These are phyloP conservation scores for Abscondita cerata DNA, from an alignment of 2,888 invertebrate species.

Conservation along the genomic window DNA sequence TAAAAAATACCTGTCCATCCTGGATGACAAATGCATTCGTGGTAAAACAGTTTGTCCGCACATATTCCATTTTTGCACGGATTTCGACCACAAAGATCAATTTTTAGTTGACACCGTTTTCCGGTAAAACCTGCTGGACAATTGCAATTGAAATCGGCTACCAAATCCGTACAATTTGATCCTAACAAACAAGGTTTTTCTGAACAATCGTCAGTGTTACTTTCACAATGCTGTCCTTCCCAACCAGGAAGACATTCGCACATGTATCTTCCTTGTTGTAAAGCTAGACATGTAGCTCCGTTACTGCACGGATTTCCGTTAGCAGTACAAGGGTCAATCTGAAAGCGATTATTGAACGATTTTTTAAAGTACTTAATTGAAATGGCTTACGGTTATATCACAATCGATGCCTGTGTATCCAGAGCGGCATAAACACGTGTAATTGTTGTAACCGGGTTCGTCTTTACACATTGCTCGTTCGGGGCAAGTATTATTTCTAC, in stretches of 20 bases:
- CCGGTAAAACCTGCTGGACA: conserved; percentile 96
- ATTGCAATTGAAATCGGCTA: conserved; percentile 91
- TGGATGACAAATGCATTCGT: conserved; percentile 89
- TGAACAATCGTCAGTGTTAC: conserved; percentile 92
- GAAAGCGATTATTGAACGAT: conserved; percentile 46
- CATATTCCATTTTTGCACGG: conserved; percentile 96
- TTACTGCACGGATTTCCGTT: conserved; percentile 92
- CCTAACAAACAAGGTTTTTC: conserved; percentile 90
- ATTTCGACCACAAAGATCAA: conserved; percentile 86
- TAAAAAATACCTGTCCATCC: conserved; percentile 79
- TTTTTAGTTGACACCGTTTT: conserved; percentile 94
- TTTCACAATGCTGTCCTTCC: conserved; percentile 95
- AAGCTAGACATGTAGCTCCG: conserved; percentile 86
- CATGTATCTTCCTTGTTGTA: conserved; percentile 90
- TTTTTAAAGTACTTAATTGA: background rate
- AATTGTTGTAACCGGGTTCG: conserved; percentile 86
- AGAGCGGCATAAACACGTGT: conserved; percentile 90
- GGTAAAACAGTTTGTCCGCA: conserved; percentile 84
- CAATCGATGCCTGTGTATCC: conserved; percentile 95
- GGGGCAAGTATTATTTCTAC: conserved; percentile 88
- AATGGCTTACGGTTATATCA: conserved; percentile 76
- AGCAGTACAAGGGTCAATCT: conserved; percentile 89
- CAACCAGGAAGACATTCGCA: conserved; percentile 97
- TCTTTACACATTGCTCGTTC: conserved; percentile 98
- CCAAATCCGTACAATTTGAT: conserved; percentile 91